Percentiles rank a stretch among this genome's conserved stretches.
phyloP scores from a whole-genome alignment of 1,140 invertebrate genomes.

The Stratiolaelaps scimitus region DNA sequence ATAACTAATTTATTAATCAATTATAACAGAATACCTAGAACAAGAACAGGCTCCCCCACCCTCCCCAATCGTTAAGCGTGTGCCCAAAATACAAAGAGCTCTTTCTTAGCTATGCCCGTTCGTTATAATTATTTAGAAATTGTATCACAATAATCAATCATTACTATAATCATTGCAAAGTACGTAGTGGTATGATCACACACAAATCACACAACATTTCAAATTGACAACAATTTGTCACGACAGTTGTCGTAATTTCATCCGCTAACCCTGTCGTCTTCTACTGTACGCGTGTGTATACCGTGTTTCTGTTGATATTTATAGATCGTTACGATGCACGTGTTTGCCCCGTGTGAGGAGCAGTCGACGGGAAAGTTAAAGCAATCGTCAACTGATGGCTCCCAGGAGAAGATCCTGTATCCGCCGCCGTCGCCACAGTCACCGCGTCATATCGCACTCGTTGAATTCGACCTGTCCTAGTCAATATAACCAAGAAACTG shows the following conservation, averaged over 20 bases:
- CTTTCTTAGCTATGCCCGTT: no score
- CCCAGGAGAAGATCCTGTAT: conserved; percentile 23
- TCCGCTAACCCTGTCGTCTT: background rate
- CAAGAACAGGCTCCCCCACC: no score
- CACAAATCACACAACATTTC: background rate
- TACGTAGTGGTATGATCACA: background rate
- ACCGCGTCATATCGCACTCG: no score
- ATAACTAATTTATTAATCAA: no score
- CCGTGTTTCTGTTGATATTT: background rate
- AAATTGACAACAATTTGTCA: background rate
- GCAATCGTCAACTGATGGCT: background rate
- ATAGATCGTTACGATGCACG: conserved; percentile 17
- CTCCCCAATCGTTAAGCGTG: no score
- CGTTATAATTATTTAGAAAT: no score
- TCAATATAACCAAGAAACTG: no score
- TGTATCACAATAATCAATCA: background rate
- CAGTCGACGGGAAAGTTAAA: conserved; percentile 9
- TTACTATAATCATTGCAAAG: background rate
- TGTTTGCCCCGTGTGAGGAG: background rate
- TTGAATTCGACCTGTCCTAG: no score
- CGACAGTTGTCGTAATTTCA: background rate
- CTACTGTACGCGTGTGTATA: background rate
- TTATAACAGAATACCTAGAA: no score
- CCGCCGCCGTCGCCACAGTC: background rate
- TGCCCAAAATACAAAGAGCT: no score